Evolutionary conservation across 2,797 vertebrate genomes (phyloP).

Genomic region (Petrocephalus sullivani): DNA sequence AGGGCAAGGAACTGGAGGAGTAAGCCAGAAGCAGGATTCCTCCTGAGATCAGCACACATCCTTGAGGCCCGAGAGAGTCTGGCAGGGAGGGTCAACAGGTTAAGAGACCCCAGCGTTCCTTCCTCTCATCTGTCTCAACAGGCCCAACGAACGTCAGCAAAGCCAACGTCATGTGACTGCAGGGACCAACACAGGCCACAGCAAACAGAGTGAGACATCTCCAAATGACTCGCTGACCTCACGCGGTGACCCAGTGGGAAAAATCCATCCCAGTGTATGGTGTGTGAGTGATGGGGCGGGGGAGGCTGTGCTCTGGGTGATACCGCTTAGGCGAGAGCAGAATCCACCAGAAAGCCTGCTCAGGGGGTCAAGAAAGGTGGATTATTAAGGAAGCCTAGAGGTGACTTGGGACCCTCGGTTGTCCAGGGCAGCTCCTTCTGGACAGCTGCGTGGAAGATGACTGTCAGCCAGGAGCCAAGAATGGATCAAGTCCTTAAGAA

Average conservation of each 20-base stretch:
- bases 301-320: not conserved
- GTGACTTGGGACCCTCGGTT: not conserved
- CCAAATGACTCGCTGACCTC: not conserved
- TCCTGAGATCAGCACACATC: not conserved
- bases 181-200: not conserved
- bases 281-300: not conserved
- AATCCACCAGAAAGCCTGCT: not conserved
- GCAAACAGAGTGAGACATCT: not conserved
- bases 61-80: not conserved
- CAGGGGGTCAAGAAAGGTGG: not conserved
- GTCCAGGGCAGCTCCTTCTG: not conserved
- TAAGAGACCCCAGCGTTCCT: not conserved
- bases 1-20: not conserved
- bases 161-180: not conserved
- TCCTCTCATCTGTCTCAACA: not conserved
- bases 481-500: not conserved
- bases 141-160: not conserved
- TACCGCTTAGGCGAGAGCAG: not conserved
- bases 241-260: not conserved
- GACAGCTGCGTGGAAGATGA: not conserved
- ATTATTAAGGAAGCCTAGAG: not conserved
- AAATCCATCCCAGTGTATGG: not conserved
- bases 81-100: not conserved
- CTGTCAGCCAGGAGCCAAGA: not conserved
- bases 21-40: not conserved